phyloP scores from a whole-genome alignment of 2,888 invertebrate genomes.

The Psococerastis gibbosa region DNA sequence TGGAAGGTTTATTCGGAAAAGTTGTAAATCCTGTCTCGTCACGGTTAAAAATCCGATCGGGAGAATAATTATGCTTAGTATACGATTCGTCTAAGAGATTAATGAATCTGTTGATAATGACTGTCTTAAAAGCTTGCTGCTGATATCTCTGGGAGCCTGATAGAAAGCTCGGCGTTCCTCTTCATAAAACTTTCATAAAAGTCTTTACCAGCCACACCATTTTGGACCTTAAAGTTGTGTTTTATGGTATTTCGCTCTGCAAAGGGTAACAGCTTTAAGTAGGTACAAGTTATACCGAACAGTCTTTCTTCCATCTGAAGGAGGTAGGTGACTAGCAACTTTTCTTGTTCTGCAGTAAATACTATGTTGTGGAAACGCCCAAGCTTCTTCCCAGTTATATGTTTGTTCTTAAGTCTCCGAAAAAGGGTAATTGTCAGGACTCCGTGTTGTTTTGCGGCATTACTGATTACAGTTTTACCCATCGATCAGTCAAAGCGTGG shows the following conservation, averaged over 20 bases:
- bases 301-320: background rate
- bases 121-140: background rate
- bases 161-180: background rate
- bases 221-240: background rate
- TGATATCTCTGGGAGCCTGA: background rate
- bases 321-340: background rate
- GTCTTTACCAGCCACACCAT: background rate
- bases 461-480: too few relatives aligned
- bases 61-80: background rate
- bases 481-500: too few relatives aligned
- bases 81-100: background rate
- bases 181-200: background rate
- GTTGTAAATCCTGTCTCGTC: background rate
- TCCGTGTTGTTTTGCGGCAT: too few relatives aligned
- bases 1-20: background rate
- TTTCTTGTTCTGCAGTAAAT: conserved; percentile 2
- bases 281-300: background rate
- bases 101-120: background rate
- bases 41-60: background rate
- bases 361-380: background rate
- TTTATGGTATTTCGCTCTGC: background rate
- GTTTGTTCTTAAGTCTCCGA: too few relatives aligned
- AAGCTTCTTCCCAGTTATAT: too few relatives aligned
- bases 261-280: background rate
- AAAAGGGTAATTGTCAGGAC: too few relatives aligned